Percentiles rank a stretch among this genome's conserved stretches.
Conservation (phyloP, 2,797 vertebrate species). For the Scolopax rusticola region DNA sequence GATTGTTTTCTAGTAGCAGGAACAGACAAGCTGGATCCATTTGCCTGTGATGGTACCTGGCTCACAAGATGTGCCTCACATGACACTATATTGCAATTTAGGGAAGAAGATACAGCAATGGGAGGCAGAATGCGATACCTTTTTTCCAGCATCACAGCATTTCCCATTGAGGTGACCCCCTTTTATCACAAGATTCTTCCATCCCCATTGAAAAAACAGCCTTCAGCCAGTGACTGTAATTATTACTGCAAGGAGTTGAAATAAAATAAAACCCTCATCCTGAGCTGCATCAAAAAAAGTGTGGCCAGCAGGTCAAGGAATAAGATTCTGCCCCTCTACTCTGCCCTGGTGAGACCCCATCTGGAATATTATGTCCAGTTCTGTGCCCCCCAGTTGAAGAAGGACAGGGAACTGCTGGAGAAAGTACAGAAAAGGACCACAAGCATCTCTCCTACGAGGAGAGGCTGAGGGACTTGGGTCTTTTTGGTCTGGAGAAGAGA, state of each 20-base stretch:
- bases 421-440: too few relatives aligned
- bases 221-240: not conserved
- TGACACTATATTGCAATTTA: not conserved
- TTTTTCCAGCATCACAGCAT: not conserved
- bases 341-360: too few relatives aligned
- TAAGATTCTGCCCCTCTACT: too few relatives aligned
- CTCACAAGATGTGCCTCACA: not conserved
- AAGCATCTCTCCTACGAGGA: too few relatives aligned
- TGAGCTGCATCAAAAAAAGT: too few relatives aligned
- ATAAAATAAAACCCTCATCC: too few relatives aligned
- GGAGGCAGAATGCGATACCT: not conserved
- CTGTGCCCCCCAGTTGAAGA: too few relatives aligned
- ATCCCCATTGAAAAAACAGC: not conserved
- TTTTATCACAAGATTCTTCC: not conserved
- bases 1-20: not conserved
- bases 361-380: too few relatives aligned
- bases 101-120: not conserved
- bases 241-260: not conserved
- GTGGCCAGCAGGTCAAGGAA: too few relatives aligned
- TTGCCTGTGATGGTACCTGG: not conserved
- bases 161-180: not conserved
- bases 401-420: too few relatives aligned
- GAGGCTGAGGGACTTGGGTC: too few relatives aligned
- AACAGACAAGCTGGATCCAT: not conserved
- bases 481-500: too few relatives aligned